Evolutionary conservation across 2,888 invertebrate species (phyloP).

Genomic region (Polymixis flavicincta): DNA sequence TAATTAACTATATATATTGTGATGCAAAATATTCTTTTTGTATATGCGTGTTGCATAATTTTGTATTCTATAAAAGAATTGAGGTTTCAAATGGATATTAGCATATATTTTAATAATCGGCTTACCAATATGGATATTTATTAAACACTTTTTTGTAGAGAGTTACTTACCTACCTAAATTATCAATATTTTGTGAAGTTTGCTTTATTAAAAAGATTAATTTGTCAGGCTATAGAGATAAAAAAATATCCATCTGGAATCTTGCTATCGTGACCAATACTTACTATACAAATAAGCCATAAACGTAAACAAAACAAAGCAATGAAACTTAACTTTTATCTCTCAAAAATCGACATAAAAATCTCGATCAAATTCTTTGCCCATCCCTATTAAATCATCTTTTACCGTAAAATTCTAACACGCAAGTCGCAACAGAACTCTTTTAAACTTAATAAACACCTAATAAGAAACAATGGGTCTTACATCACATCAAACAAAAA

Average conservation of each 20-base stretch:
- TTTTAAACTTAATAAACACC: slow-evolving; percentile 14
- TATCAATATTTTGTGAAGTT: background rate
- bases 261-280: background rate
- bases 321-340: background rate
- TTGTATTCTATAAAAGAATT: slow-evolving; percentile 30
- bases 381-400: background rate
- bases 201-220: background rate
- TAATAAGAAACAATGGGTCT: slow-evolving; percentile 5
- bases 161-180: background rate
- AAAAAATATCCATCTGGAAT: background rate
- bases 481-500: background rate
- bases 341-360: no score
- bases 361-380: background rate
- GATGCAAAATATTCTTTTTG: slow-evolving; percentile 35
- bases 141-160: background rate
- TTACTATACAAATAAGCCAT: no score
- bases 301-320: background rate
- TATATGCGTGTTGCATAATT: slow-evolving; percentile 50
- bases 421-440: background rate
- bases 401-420: background rate
- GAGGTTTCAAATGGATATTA: slow-evolving; percentile 18
- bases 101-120: slow-evolving; percentile 49
- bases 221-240: background rate
- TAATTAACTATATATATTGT: slow-evolving; percentile 45
- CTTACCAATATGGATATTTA: slow-evolving; percentile 21